phyloP scores from a whole-genome alignment of 2,113 vertebrate genomes.

The Leptobrachium leishanense region DNA sequence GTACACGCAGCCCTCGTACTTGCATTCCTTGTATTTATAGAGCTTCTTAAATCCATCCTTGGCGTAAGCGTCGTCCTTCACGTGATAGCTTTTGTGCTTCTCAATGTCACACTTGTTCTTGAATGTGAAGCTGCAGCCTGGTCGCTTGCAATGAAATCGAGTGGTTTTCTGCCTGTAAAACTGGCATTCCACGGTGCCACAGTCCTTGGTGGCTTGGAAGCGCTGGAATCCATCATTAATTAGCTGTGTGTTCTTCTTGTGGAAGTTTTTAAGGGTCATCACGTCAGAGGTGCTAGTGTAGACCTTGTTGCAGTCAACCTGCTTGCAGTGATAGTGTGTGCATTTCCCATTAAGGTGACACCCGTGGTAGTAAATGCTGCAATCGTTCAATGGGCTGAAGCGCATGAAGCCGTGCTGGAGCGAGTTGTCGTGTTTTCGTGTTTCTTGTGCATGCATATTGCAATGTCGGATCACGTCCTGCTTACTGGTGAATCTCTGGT shows the following conservation, averaged over 20 bases:
- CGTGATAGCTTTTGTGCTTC: constrained; percentile 99
- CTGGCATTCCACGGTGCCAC: constrained; percentile 90
- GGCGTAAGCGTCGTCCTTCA: constrained; percentile 98
- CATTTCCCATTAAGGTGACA: constrained; percentile 99
- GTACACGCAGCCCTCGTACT: constrained; percentile 97
- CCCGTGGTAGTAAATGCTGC: constrained; percentile 97
- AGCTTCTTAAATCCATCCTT: constrained; percentile 99
- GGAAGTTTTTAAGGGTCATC: constrained; percentile 99
- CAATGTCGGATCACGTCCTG: constrained; percentile 99
- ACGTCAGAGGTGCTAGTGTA: constrained; percentile 97
- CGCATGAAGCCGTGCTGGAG: constrained; percentile 99
- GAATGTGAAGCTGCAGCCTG: constrained; percentile 96
- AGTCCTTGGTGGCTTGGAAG: constrained; percentile 96
- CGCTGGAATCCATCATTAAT: constrained; percentile 98
- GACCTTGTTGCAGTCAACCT: constrained; percentile 99
- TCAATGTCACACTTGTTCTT: constrained; percentile 99
- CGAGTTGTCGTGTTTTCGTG: constrained; percentile 96
- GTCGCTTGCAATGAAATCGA: constrained; percentile 98
- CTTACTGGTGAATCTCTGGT: constrained; percentile 99
- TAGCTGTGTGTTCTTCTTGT: constrained; percentile 98
- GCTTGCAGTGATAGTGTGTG: constrained; percentile 99
- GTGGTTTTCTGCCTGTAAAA: constrained; percentile 98
- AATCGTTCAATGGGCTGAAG: constrained; percentile 98
- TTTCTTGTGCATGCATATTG: constrained; percentile 99
- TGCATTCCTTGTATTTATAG: constrained; percentile 99